These are phyloP conservation scores for Tridacna crocea DNA, from an alignment of 2,888 invertebrate genomes.

Conservation along the genomic window DNA sequence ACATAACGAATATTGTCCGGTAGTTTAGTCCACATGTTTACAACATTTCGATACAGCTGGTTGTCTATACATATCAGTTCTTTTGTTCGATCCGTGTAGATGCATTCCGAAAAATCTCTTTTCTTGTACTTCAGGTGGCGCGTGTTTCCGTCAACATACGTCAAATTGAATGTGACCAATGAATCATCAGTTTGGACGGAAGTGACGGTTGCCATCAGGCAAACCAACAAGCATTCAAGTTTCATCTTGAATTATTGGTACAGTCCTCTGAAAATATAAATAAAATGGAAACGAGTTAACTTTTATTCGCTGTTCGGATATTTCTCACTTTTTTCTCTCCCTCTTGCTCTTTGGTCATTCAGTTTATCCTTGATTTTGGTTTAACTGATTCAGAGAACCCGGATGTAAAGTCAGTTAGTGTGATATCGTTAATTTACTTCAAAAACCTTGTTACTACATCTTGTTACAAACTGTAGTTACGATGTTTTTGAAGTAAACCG, in stretches of 20 bases:
- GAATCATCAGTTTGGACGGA: not conserved
- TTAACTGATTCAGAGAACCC: too few relatives aligned
- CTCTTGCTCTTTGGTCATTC: too few relatives aligned
- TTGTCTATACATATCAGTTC: conserved; percentile 37
- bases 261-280: not conserved
- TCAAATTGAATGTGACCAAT: conserved; percentile 33
- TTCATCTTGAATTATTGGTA: not conserved
- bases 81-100: conserved; percentile 23
- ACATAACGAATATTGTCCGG: conserved; percentile 40
- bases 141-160: conserved; percentile 26
- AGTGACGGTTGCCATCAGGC: conserved; percentile 10
- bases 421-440: too few relatives aligned
- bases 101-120: conserved; percentile 37
- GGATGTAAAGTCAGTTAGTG: too few relatives aligned
- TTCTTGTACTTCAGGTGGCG: conserved; percentile 19
- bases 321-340: too few relatives aligned
- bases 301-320: too few relatives aligned
- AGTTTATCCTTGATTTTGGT: too few relatives aligned
- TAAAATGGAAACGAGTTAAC: not conserved
- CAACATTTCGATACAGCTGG: conserved; percentile 32
- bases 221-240: not conserved
- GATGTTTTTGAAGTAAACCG: too few relatives aligned
- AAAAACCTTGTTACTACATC: too few relatives aligned
- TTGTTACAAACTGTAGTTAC: too few relatives aligned
- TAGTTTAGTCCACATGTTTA: conserved; percentile 37